Percentiles rank a stretch among this genome's conserved stretches.
phyloP scores from a whole-genome alignment of 35 echinoderm and acorn worm species.

The Hemicentrotus pulcherrimus region DNA sequence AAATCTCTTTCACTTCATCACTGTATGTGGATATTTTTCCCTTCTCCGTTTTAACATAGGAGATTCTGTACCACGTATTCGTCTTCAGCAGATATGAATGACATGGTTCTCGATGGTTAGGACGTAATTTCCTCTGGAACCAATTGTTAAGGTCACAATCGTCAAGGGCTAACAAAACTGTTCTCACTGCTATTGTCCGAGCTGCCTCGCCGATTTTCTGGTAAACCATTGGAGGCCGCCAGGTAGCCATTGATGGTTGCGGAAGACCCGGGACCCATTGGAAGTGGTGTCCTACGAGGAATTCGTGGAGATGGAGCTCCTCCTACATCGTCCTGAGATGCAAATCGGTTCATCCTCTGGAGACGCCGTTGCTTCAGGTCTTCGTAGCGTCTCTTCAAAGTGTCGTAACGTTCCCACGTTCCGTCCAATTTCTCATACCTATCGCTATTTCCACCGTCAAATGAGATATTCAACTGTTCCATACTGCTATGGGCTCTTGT shows the following conservation, averaged over 20 bases:
- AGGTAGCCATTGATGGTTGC: slow-evolving; percentile 43
- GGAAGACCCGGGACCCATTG: slow-evolving; percentile 31
- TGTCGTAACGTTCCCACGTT: slow-evolving; percentile 85
- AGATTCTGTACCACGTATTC: background rate
- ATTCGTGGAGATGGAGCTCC: slow-evolving; percentile 46
- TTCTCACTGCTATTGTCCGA: slow-evolving; percentile 45
- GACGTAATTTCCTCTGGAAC: background rate
- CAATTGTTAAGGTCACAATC: background rate
- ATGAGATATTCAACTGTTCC: slow-evolving; percentile 60
- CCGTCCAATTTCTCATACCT: slow-evolving; percentile 57
- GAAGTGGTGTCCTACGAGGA: slow-evolving; percentile 19
- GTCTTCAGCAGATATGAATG: background rate
- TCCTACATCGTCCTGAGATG: slow-evolving; percentile 67
- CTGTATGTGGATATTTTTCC: background rate
- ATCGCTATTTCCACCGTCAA: slow-evolving; percentile 47
- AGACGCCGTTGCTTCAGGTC: slow-evolving; percentile 67
- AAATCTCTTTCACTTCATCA: background rate
- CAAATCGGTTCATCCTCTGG: slow-evolving; percentile 60
- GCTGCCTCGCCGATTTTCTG: slow-evolving; percentile 8
- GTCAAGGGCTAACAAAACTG: slow-evolving; percentile 24
- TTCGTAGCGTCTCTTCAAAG: slow-evolving; percentile 73
- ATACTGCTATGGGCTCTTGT: slow-evolving; percentile 54
- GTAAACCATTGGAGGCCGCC: background rate
- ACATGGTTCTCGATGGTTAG: background rate
- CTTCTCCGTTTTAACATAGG: background rate